Evolutionary conservation across 2,113 vertebrate species (phyloP).

Genomic region (Stercorarius parasiticus): DNA sequence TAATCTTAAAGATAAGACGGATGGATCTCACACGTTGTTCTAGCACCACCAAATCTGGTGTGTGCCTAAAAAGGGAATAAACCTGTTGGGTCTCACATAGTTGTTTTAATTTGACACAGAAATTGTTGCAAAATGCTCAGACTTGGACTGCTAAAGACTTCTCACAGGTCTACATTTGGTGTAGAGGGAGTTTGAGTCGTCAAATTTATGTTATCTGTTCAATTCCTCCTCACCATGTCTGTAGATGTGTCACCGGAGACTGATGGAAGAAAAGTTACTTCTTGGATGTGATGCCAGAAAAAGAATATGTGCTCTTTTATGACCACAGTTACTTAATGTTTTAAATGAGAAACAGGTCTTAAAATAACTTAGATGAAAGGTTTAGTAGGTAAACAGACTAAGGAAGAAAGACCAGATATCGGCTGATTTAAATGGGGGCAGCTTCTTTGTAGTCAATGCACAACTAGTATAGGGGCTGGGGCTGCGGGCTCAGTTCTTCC

Average conservation of each 20-base stretch:
- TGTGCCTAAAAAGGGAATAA: not conserved
- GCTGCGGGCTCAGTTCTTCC: not conserved
- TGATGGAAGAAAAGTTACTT: not conserved
- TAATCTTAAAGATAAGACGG: not conserved
- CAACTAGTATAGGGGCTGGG: fast-evolving
- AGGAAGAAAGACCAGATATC: not conserved
- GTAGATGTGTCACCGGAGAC: not conserved
- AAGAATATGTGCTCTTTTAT: not conserved
- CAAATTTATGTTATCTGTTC: not conserved
- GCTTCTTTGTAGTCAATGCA: not conserved
- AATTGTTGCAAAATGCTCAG: not conserved
- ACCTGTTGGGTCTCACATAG: not conserved
- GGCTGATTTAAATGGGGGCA: not conserved
- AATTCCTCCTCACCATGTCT: not conserved
- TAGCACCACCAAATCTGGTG: not conserved
- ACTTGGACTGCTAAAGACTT: not conserved
- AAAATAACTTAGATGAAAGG: not conserved
- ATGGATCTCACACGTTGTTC: not conserved
- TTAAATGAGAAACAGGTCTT: not conserved
- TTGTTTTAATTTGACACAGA: not conserved
- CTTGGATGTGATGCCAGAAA: not conserved
- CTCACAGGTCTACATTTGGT: not conserved
- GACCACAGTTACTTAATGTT: not conserved
- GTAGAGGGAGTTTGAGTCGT: not conserved
- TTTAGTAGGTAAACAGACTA: not conserved